Base-by-base conservation (phyloP, 2,888 invertebrate species). In the Arenicola marina region DNA sequence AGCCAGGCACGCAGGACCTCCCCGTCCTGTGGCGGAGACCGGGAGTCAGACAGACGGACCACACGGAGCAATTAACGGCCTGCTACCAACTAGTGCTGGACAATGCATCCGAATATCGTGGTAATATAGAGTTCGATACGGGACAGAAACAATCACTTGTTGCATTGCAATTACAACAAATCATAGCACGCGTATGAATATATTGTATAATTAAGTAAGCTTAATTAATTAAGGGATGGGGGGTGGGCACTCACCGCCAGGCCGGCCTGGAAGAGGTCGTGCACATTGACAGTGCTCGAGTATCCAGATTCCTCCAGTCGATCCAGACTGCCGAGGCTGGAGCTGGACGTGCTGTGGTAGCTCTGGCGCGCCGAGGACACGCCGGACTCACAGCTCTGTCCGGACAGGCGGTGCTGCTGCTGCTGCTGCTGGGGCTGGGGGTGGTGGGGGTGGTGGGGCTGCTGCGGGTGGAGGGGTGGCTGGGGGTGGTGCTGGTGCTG, bases 1-100 rank as follows among this genome's bases (percentile, higher is more conserved):
- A 99, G 86, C 95, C 98, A 99, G 66, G 92, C 84, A 90, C 80
- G 92, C 77, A 99, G 90, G 71, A 98, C 91, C 83, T 98, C 97
- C 76, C 91, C 89, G 85, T 98, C 97, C 71, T 71, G 31, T 59
- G 1, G 18, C 11, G 18, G 38, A 18, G 38, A 18, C 11, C 38
- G 38, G 38, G 38, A 18, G 38, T 11, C 38, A 38, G 38, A n/a
- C n/a, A n/a, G n/a, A n/a, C n/a, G n/a, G n/a, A n/a, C n/a, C n/a
- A n/a, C n/a, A n/a, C n/a, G n/a, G n/a, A n/a, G n/a, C n/a, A n/a
- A n/a, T n/a, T n/a, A n/a, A n/a, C n/a, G n/a, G n/a, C n/a, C n/a
- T n/a, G n/a, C n/a, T n/a, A n/a, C n/a, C n/a, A n/a, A n/a, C n/a
- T n/a, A n/a, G n/a, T n/a, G n/a, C n/a, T n/a, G n/a, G n/a, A n/a